A percentile compares a stretch with the other conserved stretches of the same genome.
Conservation (phyloP, 2,113 vertebrate genomes). For the Egretta garzetta region DNA sequence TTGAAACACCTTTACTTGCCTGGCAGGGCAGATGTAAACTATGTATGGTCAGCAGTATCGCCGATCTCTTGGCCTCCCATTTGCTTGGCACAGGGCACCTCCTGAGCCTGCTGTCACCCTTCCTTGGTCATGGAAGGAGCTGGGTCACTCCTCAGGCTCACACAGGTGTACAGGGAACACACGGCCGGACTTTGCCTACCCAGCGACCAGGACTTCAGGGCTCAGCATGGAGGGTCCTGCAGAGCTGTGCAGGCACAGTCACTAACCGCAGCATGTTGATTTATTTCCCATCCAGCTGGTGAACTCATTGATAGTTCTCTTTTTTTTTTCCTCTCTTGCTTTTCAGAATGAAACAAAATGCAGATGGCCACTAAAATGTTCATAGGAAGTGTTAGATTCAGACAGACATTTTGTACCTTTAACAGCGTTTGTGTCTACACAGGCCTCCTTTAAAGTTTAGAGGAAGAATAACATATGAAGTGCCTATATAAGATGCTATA, state of each 20-base stretch:
- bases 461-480: neutral
- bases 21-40: neutral
- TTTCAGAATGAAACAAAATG: constrained; percentile 50
- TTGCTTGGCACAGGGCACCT: fast-evolving
- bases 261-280: neutral
- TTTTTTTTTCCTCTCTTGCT: neutral
- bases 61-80: neutral
- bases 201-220: neutral
- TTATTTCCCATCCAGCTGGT: neutral
- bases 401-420: neutral
- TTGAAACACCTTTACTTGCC: neutral
- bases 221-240: neutral
- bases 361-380: constrained; percentile 13
- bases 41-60: neutral
- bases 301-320: neutral
- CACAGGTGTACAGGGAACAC: neutral
- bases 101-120: neutral
- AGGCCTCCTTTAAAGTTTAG: neutral
- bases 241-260: neutral
- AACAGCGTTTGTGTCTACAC: neutral
- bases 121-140: neutral
- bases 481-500: neutral
- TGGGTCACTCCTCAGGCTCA: neutral
- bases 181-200: neutral
- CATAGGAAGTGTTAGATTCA: constrained; percentile 17